Evolutionary conservation across 2,888 invertebrate genomes (phyloP).

Genomic region (Gasteruption jaculator): DNA sequence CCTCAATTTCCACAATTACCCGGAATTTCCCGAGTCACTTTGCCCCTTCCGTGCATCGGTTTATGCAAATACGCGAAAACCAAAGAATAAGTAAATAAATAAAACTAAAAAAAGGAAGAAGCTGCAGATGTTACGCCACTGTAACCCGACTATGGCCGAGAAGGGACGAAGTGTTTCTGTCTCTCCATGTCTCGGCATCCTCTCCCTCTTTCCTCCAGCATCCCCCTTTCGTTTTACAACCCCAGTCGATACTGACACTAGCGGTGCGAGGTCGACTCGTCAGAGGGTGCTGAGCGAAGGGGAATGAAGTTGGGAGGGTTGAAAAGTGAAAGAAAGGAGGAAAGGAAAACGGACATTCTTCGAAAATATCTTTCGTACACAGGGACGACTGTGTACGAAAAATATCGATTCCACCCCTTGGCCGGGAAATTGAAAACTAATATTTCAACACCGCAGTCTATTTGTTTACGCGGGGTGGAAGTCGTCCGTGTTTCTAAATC

Average conservation of each 20-base stretch:
- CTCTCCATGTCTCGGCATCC: slow-evolving; percentile 13
- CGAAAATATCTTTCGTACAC: no score
- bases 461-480: no score
- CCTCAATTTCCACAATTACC: background rate
- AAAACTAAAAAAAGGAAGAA: slow-evolving; percentile 8
- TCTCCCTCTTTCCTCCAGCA: slow-evolving; percentile 20
- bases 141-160: slow-evolving; percentile 29
- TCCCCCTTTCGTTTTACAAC: slow-evolving; percentile 28
- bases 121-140: slow-evolving; percentile 22
- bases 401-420: no score
- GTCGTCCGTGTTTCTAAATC: no score
- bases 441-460: no score
- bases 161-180: slow-evolving; percentile 29
- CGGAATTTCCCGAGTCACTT: slow-evolving; percentile 8
- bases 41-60: no score
- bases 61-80: no score
- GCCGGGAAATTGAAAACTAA: no score
- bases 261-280: slow-evolving; percentile 47
- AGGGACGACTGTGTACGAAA: no score
- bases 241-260: slow-evolving; percentile 46
- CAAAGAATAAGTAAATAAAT: slow-evolving; percentile 12
- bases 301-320: slow-evolving; percentile 14
- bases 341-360: slow-evolving; percentile 12
- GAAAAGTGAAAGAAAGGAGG: slow-evolving; percentile 19
- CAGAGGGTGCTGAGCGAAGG: slow-evolving; percentile 44